phyloP scores from a whole-genome alignment of 2,113 vertebrate species.

The Dissostichus mawsoni region DNA sequence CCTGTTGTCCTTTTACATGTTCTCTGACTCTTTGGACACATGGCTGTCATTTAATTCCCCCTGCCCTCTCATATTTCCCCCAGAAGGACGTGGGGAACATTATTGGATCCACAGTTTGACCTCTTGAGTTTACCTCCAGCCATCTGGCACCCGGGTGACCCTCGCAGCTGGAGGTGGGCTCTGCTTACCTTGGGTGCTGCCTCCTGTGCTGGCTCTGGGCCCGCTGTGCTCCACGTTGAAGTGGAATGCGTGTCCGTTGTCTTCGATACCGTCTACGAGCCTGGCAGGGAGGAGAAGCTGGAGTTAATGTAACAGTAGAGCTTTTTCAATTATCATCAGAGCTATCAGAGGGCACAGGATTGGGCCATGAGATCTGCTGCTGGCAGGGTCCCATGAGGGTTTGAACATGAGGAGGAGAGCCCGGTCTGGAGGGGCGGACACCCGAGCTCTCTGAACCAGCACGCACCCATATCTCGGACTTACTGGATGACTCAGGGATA shows the following conservation, averaged over 20 bases:
- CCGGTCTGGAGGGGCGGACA: constrained; percentile 62
- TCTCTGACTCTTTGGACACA: constrained; percentile 56
- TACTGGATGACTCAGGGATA: constrained; percentile 61
- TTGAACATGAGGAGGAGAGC: constrained; percentile 55
- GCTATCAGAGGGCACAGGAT: constrained; percentile 39
- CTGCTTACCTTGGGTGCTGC: constrained; percentile 70
- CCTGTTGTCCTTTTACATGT: constrained; percentile 60
- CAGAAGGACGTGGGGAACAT: constrained; percentile 49
- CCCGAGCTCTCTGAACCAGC: constrained; percentile 66
- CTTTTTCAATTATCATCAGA: constrained; percentile 70
- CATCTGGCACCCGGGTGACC: constrained; percentile 69
- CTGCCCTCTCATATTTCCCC: constrained; percentile 63
- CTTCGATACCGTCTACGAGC: constrained; percentile 95
- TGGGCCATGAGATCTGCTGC: constrained; percentile 67
- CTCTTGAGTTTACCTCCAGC: constrained; percentile 52
- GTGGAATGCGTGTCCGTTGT: constrained; percentile 87
- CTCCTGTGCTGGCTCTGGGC: constrained; percentile 55
- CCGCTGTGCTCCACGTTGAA: constrained; percentile 82
- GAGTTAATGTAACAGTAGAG: constrained; percentile 73
- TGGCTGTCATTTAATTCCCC: constrained; percentile 54
- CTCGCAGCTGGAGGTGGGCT: constrained; percentile 52
- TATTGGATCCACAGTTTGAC: constrained; percentile 49
- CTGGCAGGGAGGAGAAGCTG: constrained; percentile 72
- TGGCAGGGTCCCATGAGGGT: constrained; percentile 63
- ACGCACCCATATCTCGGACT: constrained; percentile 57